Percentiles rank a stretch among this genome's conserved stretches.
Conservation (phyloP, 2,888 invertebrate species). For the Lissonota sp. region DNA sequence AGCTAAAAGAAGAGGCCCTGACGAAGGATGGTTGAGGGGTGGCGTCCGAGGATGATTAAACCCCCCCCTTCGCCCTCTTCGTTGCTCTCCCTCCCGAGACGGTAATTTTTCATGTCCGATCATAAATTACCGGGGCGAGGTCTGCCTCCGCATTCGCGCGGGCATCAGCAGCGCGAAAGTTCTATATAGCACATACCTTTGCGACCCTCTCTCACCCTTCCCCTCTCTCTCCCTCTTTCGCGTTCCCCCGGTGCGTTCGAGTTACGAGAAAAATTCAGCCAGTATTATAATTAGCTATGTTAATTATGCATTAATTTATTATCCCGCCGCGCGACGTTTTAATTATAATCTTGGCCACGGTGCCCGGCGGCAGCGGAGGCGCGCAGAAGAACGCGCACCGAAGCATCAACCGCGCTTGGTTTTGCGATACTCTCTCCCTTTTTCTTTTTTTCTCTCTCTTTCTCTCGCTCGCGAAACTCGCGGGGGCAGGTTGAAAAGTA, state of each 20-base stretch:
- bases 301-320: constrained; percentile 83
- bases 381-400: constrained; percentile 6
- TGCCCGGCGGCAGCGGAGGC: constrained; percentile 65
- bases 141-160: constrained; percentile 77
- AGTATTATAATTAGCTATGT: constrained; percentile 83
- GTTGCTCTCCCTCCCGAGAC: constrained; percentile 74
- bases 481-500: constrained; percentile 80
- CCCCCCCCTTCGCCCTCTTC: constrained; percentile 69
- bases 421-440: constrained; percentile 17
- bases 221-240: constrained; percentile 12
- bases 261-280: constrained; percentile 81
- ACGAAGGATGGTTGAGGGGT: constrained; percentile 66
- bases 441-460: background rate
- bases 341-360: constrained; percentile 80
- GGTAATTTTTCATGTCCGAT: constrained; percentile 83
- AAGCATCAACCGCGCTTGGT: constrained; percentile 15
- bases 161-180: constrained; percentile 48
- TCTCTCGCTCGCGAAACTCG: constrained; percentile 55
- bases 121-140: constrained; percentile 80
- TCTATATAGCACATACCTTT: constrained; percentile 18
- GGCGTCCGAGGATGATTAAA: constrained; percentile 81
- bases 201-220: background rate
- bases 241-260: constrained; percentile 73
- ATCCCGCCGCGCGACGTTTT: constrained; percentile 82
- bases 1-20: constrained; percentile 59